These are phyloP conservation scores for Linnaemya vulpina DNA, from an alignment of 2,888 invertebrate species.

Conservation along the genomic window DNA sequence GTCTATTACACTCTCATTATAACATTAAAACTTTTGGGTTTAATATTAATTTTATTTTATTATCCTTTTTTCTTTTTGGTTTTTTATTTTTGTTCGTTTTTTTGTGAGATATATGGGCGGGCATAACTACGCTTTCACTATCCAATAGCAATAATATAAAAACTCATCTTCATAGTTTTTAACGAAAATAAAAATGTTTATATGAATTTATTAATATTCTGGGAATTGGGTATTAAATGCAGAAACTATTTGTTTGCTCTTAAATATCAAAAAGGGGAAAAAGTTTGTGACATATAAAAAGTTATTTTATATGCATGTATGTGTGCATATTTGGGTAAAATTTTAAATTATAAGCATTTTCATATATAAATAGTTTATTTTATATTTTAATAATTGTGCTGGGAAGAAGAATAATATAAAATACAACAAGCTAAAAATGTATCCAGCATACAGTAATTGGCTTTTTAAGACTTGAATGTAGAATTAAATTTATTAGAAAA, in stretches of 20 bases:
- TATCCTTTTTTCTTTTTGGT: constrained; percentile 19
- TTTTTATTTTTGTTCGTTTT: too few relatives aligned
- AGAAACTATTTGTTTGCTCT: constrained; percentile 38
- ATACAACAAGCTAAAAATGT: neutral
- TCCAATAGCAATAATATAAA: constrained; percentile 9
- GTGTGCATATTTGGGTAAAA: neutral
- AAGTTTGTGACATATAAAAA: neutral
- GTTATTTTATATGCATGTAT: too few relatives aligned
- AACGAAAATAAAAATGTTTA: constrained; percentile 4
- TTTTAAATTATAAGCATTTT: neutral
- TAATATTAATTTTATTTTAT: constrained; percentile 58
- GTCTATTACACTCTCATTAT: constrained; percentile 69
- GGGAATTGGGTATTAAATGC: constrained; percentile 58
- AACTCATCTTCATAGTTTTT: neutral
- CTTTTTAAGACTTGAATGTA: too few relatives aligned
- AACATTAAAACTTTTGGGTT: constrained; percentile 70
- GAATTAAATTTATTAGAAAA: too few relatives aligned
- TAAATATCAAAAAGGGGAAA: neutral
- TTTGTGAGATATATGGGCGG: neutral
- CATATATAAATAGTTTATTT: neutral
- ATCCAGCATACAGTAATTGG: too few relatives aligned
- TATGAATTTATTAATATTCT: constrained; percentile 61
- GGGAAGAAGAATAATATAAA: neutral
- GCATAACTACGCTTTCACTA: neutral
- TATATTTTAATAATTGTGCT: neutral